A percentile compares a stretch with the other conserved stretches of the same genome.
Evolutionary conservation across 2,113 vertebrate species (phyloP).

Genomic region (Eulacestoma nigropectus): DNA sequence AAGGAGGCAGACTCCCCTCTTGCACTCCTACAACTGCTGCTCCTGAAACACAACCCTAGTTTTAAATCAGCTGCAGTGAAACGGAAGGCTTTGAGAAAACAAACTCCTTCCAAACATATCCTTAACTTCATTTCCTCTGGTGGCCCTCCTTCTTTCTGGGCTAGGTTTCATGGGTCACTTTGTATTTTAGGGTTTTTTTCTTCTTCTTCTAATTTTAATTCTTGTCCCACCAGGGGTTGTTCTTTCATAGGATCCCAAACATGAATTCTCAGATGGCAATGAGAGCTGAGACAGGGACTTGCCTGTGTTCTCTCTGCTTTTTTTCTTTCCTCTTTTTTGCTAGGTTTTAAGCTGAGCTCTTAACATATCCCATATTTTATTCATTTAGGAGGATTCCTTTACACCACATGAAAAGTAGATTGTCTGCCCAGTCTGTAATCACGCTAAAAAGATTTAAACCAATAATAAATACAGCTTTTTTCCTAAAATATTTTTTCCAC

Average conservation of each 20-base stretch:
- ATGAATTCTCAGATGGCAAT: not conserved
- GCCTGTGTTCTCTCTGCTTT: not conserved
- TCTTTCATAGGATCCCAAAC: conserved; percentile 24
- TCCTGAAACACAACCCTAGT: not conserved
- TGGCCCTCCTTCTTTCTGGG: conserved; percentile 3
- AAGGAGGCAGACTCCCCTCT: not conserved
- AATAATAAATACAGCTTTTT: not conserved
- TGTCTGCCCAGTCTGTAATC: not conserved
- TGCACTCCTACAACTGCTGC: not conserved
- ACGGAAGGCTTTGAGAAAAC: conserved; percentile 51
- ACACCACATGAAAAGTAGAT: conserved; percentile 4
- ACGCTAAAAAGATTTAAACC: conserved; percentile 6
- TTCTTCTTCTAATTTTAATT: conserved; percentile 49
- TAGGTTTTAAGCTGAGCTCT: not conserved
- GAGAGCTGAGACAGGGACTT: not conserved
- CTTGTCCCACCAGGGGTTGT: conserved; percentile 43
- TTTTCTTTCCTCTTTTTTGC: not conserved
- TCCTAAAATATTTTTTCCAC: not conserved
- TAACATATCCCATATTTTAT: conserved; percentile 32
- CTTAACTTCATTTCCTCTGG: conserved; percentile 55
- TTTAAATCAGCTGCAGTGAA: conserved; percentile 26
- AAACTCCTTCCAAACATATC: conserved; percentile 28
- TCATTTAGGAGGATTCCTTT: conserved; percentile 33
- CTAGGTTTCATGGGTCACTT: conserved; percentile 41
- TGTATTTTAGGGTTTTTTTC: not conserved